Evolutionary conservation across 2,797 vertebrate species (phyloP).

Genomic region (Australoheros facetus): DNA sequence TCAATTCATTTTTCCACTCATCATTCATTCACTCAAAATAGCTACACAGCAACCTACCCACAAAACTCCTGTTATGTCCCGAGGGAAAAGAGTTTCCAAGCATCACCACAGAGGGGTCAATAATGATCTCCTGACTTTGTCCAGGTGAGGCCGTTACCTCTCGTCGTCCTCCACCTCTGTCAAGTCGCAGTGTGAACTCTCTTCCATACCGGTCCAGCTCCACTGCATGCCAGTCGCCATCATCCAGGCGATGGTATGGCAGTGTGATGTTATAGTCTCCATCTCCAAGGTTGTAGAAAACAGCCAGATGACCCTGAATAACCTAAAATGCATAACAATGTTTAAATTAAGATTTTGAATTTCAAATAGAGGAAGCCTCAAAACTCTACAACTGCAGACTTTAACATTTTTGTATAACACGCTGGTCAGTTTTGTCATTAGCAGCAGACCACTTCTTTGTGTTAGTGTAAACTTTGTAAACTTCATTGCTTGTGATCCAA

Average conservation of each 20-base stretch:
- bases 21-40: background rate
- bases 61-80: constrained; percentile 84
- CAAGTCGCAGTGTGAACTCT: constrained; percentile 86
- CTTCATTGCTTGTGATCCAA: constrained; percentile 16
- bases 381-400: background rate
- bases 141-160: constrained; percentile 83
- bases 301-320: constrained; percentile 82
- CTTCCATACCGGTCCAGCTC: constrained; percentile 86
- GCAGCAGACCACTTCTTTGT: constrained; percentile 8
- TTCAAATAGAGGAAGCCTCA: background rate
- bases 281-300: constrained; percentile 90
- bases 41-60: constrained; percentile 74
- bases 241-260: constrained; percentile 80
- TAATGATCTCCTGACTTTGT: constrained; percentile 85
- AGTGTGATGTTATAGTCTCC: constrained; percentile 85
- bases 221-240: constrained; percentile 88
- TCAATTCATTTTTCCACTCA: background rate
- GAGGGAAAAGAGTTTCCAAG: constrained; percentile 87
- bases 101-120: constrained; percentile 83
- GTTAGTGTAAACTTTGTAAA: constrained; percentile 9
- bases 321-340: constrained; percentile 66
- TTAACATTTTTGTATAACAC: constrained; percentile 1
- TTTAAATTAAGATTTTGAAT: background rate
- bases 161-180: constrained; percentile 84
- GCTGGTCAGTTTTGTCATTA: constrained; percentile 7